Conservation (phyloP, 1,140 invertebrate species). For the Drosophila orena region DNA sequence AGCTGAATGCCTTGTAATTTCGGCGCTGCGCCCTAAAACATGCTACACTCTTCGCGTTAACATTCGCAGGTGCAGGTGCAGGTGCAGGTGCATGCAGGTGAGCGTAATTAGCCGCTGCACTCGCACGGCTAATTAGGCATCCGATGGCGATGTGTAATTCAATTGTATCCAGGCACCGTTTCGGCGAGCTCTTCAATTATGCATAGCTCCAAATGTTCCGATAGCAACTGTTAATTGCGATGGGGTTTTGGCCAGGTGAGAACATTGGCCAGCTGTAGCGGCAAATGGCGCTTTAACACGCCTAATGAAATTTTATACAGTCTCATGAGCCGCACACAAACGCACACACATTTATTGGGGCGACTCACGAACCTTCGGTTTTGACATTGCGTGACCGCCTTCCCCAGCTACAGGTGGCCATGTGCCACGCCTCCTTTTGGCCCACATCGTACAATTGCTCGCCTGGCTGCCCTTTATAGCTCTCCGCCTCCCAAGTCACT, state of each 20-base stretch:
- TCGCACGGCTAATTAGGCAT: conserved; percentile 47
- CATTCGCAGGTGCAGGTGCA: conserved; percentile 30
- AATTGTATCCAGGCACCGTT: conserved; percentile 34
- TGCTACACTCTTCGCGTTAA: conserved; percentile 23
- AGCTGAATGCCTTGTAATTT: conserved; percentile 47
- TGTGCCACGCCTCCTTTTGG: background rate
- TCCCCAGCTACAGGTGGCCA: conserved; percentile 63
- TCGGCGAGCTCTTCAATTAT: conserved; percentile 59
- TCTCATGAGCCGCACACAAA: conserved; percentile 62
- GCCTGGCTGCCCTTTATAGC: conserved; percentile 42
- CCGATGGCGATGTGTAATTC: conserved; percentile 52
- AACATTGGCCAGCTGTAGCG: conserved; percentile 19
- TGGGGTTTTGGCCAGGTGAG: background rate
- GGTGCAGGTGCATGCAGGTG: conserved; percentile 11
- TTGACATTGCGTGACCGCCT: conserved; percentile 38
- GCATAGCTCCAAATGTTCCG: conserved; percentile 58
- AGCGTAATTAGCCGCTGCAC: conserved; percentile 44
- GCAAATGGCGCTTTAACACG: conserved; percentile 72
- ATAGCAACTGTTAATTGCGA: conserved; percentile 44
- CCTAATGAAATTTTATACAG: conserved; percentile 80
- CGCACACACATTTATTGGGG: conserved; percentile 60
- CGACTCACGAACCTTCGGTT: conserved; percentile 58
- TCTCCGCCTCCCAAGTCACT: conserved; percentile 6
- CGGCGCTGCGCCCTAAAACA: conserved; percentile 24
- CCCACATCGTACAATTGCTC: conserved; percentile 10